These are phyloP conservation scores for Centropus bengalensis DNA, from an alignment of 2,113 vertebrate genomes.

Conservation along the genomic window DNA sequence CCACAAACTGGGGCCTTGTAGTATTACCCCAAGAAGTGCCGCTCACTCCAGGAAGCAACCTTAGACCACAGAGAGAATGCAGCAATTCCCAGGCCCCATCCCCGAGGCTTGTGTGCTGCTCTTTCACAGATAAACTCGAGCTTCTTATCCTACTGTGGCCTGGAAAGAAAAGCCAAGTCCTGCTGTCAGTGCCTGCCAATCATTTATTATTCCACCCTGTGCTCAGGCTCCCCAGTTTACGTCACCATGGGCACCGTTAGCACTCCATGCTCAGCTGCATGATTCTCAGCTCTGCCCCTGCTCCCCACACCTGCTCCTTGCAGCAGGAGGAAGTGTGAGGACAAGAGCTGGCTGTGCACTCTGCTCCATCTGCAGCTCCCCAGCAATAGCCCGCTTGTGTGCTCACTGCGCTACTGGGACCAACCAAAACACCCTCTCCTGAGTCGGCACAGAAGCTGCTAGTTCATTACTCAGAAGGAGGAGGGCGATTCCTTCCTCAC, in stretches of 20 bases:
- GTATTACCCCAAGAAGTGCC: not conserved
- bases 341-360: not conserved
- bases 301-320: not conserved
- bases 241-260: fast-evolving
- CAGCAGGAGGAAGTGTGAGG: not conserved
- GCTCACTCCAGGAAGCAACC: not conserved
- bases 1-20: not conserved
- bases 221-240: not conserved
- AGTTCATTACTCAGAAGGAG: not conserved
- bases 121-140: not conserved
- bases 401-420: not conserved
- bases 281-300: not conserved
- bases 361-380: not conserved
- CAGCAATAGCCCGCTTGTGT: not conserved
- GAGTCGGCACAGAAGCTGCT: not conserved
- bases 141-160: not conserved
- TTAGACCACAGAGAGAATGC: not conserved
- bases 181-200: not conserved
- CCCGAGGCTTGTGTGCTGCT: not conserved
- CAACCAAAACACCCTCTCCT: not conserved
- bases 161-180: not conserved
- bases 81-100: not conserved
- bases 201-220: not conserved
- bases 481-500: not conserved
- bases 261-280: not conserved